Evolutionary conservation across 2,888 invertebrate species (phyloP).

Genomic region (Polydesmus complanatus): DNA sequence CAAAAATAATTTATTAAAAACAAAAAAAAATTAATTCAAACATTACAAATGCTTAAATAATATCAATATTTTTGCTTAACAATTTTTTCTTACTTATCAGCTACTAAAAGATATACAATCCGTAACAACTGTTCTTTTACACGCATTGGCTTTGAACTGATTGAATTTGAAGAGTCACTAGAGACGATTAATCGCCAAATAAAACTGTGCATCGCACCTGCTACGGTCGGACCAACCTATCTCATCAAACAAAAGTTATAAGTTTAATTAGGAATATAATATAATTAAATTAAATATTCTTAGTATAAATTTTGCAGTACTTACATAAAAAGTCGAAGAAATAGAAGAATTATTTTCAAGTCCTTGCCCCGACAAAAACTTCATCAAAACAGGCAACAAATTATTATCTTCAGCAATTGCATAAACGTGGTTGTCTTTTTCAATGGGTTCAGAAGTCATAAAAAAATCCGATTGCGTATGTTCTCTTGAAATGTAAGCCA

Average conservation of each 20-base stretch:
- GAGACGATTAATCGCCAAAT: conserved; percentile 41
- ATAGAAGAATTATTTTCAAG: conserved; percentile 5
- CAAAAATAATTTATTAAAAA: too few species aligned
- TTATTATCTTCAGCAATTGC: conserved; percentile 7
- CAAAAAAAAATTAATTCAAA: too few species aligned
- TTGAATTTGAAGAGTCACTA: conserved; percentile 45
- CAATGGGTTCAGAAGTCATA: not conserved
- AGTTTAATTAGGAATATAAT: not conserved
- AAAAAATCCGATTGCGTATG: conserved; percentile 4
- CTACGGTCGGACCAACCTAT: conserved; percentile 64
- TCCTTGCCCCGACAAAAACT: conserved; percentile 14
- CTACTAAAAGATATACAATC: conserved; percentile 55
- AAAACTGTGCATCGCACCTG: conserved; percentile 56
- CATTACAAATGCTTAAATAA: too few species aligned
- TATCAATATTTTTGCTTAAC: too few species aligned
- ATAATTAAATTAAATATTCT: not conserved
- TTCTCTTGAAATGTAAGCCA: conserved; percentile 48
- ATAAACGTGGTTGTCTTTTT: not conserved
- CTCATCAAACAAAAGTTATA: conserved; percentile 15
- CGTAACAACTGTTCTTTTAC: conserved; percentile 52
- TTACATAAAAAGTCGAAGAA: conserved; percentile 3
- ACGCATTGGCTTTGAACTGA: conserved; percentile 37
- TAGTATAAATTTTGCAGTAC: too few species aligned
- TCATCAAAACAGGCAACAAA: conserved; percentile 14
- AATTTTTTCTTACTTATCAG: conserved; percentile 50